Conservation (phyloP, 2,888 invertebrate genomes). For the Hypolimnas misippus region DNA sequence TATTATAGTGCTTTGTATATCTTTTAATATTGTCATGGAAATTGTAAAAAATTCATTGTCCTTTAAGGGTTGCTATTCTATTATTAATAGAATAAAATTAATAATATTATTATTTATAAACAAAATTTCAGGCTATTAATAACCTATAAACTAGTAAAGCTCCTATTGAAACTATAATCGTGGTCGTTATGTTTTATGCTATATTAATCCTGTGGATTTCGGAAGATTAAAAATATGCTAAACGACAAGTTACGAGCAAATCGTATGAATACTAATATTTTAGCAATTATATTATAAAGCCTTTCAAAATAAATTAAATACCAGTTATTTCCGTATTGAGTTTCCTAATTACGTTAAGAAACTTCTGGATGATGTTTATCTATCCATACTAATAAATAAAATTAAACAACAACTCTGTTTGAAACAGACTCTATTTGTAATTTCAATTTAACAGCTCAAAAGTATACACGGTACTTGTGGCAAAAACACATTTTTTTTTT, state of each 20-base stretch:
- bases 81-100: no score
- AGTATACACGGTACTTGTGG: no score
- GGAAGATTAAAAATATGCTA: neutral
- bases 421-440: neutral
- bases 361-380: neutral
- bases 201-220: neutral
- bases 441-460: no score
- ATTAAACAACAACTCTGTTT: neutral
- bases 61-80: no score
- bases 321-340: neutral
- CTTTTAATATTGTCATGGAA: no score
- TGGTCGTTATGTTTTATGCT: neutral
- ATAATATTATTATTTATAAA: no score
- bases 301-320: neutral
- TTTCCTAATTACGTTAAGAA: constrained; percentile 2
- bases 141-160: neutral
- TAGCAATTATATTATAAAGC: neutral
- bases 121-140: no score
- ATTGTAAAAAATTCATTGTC: no score
- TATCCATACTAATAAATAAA: neutral
- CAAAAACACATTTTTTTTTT: no score
- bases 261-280: no score
- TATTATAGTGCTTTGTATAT: no score
- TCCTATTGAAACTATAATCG: neutral
- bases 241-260: neutral